Evolutionary conservation across 2,888 invertebrate genomes (phyloP), one percentile per base, ranked within the genome.

Genomic region (Melieria omissa): DNA sequence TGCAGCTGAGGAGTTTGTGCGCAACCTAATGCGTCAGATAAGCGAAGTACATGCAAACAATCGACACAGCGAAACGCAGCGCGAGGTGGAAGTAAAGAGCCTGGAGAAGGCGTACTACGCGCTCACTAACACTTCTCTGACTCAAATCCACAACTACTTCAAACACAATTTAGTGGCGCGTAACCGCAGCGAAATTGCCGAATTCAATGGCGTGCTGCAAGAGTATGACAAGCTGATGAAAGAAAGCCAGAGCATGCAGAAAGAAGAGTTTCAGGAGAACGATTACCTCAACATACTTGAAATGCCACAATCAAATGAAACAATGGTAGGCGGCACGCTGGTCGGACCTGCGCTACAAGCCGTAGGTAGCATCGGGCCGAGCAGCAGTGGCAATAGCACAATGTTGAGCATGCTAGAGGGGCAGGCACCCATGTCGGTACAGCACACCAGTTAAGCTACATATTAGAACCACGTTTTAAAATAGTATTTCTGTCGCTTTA

Each of bases 171-270:
- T 87, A 12, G 83, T 87, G 12, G 77, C 83, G 4, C 79, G 84
- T 12, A 87, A 87, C 77, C 82, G 84, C 0, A 76, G 74, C 3
- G 87, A 85, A 74, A 86, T 87, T 4, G 78, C 78, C 0, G 85
- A 86, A 73, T 87, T 86, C 71, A 82, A 84, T 44, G 83, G 83
- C 9, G 84, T 85, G 5, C 79, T 83, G 10, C 83, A 84, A 65
- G 86, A 87, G 62, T 87, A 87, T 72, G 85, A 86, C 47, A 85
- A 86, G 71, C 76, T 87, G 5, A 86, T 85, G 85, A 86, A 87
- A 74, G 86, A 86, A 75, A 87, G 86, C 62, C 85, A 86, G 74
- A 85, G 79, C 74, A 83, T 86, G 82, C 85, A 85, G 66, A 84
- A 84, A 47, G 78, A 82, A 45, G 83, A 83, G 8, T 84, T 82